Evolutionary conservation across 1,140 invertebrate species (phyloP).

Genomic region (Atta texana): DNA sequence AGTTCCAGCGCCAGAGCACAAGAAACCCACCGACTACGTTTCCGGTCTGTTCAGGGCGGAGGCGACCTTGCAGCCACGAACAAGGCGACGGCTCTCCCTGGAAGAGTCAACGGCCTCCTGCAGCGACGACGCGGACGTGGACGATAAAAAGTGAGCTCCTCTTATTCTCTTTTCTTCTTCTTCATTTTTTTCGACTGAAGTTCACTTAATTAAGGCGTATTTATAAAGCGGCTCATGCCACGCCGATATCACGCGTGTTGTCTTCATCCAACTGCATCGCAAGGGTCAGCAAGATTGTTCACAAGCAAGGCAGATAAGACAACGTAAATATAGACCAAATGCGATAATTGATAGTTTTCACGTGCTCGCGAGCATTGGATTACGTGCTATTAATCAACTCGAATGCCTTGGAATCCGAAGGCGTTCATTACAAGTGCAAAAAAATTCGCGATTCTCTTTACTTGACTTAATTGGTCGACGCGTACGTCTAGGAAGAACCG

Average conservation of each 20-base stretch:
- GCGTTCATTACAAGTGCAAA: constrained; percentile 46
- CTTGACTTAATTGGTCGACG: constrained; percentile 40
- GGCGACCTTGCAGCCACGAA: constrained; percentile 87
- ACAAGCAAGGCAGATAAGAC: constrained; percentile 32
- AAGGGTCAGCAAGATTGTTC: constrained; percentile 35
- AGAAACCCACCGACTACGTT: constrained; percentile 93
- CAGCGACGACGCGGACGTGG: constrained; percentile 79
- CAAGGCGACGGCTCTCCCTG: constrained; percentile 82
- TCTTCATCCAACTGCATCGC: constrained; percentile 15
- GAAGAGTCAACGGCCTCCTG: constrained; percentile 77
- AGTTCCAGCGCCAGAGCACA: constrained; percentile 91
- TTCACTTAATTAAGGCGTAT: constrained; percentile 43
- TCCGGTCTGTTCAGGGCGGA: constrained; percentile 92
- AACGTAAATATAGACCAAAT: constrained; percentile 48
- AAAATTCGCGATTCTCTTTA: constrained; percentile 22
- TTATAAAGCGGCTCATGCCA: constrained; percentile 16
- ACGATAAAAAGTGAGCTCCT: constrained; percentile 82
- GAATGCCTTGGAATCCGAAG: constrained; percentile 30
- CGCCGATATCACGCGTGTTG: constrained; percentile 40
- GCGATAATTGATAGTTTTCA: constrained; percentile 59
- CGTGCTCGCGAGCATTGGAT: constrained; percentile 47
- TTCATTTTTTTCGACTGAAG: background rate
- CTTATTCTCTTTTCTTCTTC: constrained; percentile 5
- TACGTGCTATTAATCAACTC: constrained; percentile 47
- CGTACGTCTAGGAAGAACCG: background rate